Base-by-base conservation (phyloP, 2,888 invertebrate genomes). In the Branchellion lobata region DNA sequence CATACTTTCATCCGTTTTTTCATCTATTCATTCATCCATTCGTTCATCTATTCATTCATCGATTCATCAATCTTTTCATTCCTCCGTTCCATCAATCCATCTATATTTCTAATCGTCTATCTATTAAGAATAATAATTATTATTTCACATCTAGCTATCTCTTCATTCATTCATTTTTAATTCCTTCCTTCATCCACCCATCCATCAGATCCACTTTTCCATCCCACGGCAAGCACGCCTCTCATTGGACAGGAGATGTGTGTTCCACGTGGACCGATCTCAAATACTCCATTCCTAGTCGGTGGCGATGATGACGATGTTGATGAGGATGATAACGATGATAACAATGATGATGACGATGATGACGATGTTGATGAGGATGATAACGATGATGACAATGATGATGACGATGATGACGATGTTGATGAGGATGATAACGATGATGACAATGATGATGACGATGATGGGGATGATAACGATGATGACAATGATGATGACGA, bases 221-320 rank as follows among this genome's bases (percentile, higher is more conserved):
- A 5, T 83, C 86, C 51, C 83, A 84, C 29, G 87, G 87, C 29
- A 82, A 82, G 24, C 85, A 83, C 81, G 84, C 85, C 53, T 85
- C 84, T 53, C 87, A 87, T 80, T 87, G 87, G 87, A 82, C 84
- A 14, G 87, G 87, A 21, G 87, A 87, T 81, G 86, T 85, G 79
- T 69, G 57, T 31, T 84, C 87, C 24, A 83, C 82, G 1, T 87
- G 86, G 85, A 82, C 83, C 0, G 90, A 91, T 81, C 88, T 94
- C 11, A 93, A 92, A 88, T 93, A 93, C 81, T 85, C 86, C 71
- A 85, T 87, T 34, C 83, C 86, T 85, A 87, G 80, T 86, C 34
- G 91, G 92, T 69, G 8, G 8, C 8, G 8, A n/a, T 8, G 5
- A 8, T 27, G 8, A 65, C n/a, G 47, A 14, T 47, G 47, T 47